A percentile compares a stretch with the other conserved stretches of the same genome.
Conservation (phyloP, 2,113 vertebrate species). For the Embiotoca jacksoni region DNA sequence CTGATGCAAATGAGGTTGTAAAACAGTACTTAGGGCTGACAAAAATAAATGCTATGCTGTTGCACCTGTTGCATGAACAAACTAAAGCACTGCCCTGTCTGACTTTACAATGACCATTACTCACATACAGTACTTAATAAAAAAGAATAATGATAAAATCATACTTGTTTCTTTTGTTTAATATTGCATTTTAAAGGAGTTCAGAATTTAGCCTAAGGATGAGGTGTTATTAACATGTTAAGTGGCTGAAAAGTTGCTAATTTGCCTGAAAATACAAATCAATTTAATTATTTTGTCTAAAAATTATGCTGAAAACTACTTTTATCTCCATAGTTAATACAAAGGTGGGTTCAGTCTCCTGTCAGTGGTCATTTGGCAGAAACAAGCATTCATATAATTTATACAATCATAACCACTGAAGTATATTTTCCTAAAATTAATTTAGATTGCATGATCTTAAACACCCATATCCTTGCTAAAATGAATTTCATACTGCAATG, state of each 20-base stretch:
- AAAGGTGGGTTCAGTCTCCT: not conserved
- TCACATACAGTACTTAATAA: not conserved
- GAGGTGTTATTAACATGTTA: not conserved
- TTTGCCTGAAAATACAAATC: constrained; percentile 12
- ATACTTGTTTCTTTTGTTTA: not conserved
- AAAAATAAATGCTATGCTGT: not conserved
- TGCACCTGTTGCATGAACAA: constrained; percentile 55
- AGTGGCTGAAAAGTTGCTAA: constrained; percentile 8
- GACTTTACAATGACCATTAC: not conserved
- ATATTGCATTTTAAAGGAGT: not conserved
- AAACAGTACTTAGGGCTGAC: not conserved
- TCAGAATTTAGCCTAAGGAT: not conserved
- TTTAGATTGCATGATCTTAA: constrained; percentile 10
- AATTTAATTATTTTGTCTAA: constrained; percentile 3
- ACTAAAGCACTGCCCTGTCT: not conserved
- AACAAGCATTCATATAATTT: not conserved
- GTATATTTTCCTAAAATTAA: not conserved
- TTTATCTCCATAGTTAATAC: not conserved
- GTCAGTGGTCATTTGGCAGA: not conserved
- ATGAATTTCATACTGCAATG: constrained; percentile 8
- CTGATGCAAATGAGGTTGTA: constrained; percentile 25
- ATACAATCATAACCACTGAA: not conserved
- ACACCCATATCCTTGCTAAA: not conserved
- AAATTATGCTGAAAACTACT: not conserved
- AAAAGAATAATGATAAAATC: no score